These are phyloP conservation scores for Dasysyrphus tricinctus DNA, from an alignment of 2,888 invertebrate species.

Conservation along the genomic window DNA sequence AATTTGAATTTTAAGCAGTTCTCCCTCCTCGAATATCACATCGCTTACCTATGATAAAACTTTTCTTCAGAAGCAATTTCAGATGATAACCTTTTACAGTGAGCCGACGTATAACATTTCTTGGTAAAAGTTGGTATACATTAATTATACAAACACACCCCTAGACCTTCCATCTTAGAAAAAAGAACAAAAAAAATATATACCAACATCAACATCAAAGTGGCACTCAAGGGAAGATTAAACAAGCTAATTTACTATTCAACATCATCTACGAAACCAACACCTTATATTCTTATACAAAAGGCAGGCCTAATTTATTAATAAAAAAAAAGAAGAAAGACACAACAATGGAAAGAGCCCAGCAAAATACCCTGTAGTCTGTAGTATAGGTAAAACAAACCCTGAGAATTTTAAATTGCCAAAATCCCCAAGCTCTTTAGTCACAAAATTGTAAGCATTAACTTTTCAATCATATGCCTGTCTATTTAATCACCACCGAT, in stretches of 20 bases:
- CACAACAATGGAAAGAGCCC: background rate
- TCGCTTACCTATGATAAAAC: slow-evolving; percentile 51
- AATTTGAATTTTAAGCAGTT: slow-evolving; percentile 68
- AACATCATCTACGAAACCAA: slow-evolving; percentile 63
- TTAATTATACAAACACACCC: slow-evolving; percentile 34
- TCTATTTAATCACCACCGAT: slow-evolving; percentile 62
- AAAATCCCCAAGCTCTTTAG: slow-evolving; percentile 52
- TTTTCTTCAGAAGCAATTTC: slow-evolving; percentile 51
- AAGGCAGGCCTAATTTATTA: slow-evolving; percentile 17
- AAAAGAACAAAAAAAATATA: slow-evolving; percentile 6
- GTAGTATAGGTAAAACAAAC: background rate
- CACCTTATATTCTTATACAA: slow-evolving; percentile 36
- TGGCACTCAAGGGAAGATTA: slow-evolving; percentile 71
- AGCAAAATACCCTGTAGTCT: background rate
- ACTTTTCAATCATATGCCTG: slow-evolving; percentile 69
- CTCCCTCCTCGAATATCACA: slow-evolving; percentile 3
- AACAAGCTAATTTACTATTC: slow-evolving; percentile 72
- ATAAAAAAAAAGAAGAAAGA: slow-evolving; percentile 20
- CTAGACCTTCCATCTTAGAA: background rate
- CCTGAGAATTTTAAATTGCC: slow-evolving; percentile 48
- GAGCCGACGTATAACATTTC: slow-evolving; percentile 6
- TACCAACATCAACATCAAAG: slow-evolving; percentile 65
- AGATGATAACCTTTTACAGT: slow-evolving; percentile 36
- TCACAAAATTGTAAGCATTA: slow-evolving; percentile 63
- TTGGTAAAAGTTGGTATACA: slow-evolving; percentile 4